Evolutionary conservation across 2,797 vertebrate species (phyloP).

Genomic region (Selene dorsalis): DNA sequence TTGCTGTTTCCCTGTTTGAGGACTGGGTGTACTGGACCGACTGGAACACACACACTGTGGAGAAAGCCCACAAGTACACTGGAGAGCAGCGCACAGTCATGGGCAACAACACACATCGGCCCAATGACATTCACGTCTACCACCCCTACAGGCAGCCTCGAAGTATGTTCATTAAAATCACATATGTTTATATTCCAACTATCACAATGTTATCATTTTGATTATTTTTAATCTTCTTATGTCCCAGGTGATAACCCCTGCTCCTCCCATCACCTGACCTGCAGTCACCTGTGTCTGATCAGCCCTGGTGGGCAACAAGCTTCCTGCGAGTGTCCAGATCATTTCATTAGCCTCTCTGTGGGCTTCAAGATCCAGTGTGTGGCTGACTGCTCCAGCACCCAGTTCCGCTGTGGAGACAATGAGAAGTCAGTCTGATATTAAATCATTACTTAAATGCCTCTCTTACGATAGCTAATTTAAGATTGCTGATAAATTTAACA

Average conservation of each 20-base stretch:
- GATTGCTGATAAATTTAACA: background rate
- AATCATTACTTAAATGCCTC: too few relatives aligned
- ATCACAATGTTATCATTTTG: background rate
- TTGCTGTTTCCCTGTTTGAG: conserved; percentile 79
- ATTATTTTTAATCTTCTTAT: background rate
- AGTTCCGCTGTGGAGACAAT: conserved; percentile 84
- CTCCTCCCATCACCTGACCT: conserved; percentile 72
- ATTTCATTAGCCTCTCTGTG: conserved; percentile 74
- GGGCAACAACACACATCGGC: conserved; percentile 84
- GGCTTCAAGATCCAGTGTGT: conserved; percentile 82
- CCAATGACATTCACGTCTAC: conserved; percentile 78
- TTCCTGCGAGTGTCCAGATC: conserved; percentile 80
- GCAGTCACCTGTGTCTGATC: conserved; percentile 83
- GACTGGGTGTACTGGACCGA: conserved; percentile 84
- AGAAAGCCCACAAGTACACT: conserved; percentile 83
- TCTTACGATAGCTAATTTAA: too few relatives aligned
- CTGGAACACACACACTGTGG: conserved; percentile 82
- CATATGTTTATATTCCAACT: background rate
- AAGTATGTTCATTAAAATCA: conserved; percentile 59
- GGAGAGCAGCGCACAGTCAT: conserved; percentile 75
- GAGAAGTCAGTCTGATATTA: conserved; percentile 73
- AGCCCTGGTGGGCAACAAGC: conserved; percentile 74
- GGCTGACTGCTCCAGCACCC: conserved; percentile 83
- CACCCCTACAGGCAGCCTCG: conserved; percentile 82
- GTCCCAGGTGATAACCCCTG: conserved; percentile 81